phyloP scores from a whole-genome alignment of 2,888 invertebrate genomes.

The Bombyx huttoni region DNA sequence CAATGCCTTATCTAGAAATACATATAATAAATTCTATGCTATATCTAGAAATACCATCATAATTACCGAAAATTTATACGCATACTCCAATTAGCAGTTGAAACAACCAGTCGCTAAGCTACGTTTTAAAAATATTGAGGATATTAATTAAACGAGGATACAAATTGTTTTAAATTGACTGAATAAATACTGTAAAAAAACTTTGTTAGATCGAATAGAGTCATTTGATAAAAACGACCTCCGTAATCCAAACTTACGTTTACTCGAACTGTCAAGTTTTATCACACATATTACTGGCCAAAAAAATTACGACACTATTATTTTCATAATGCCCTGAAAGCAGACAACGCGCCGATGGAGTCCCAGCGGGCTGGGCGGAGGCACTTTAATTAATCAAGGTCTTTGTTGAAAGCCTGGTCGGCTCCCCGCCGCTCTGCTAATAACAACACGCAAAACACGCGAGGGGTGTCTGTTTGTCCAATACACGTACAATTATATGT shows the following conservation, averaged over 20 bases:
- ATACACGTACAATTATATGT: slow-evolving; percentile 41
- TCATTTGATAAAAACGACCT: too few species aligned
- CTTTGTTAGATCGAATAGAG: too few species aligned
- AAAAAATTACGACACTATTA: not conserved
- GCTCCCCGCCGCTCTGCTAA: slow-evolving; percentile 44
- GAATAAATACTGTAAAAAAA: too few species aligned
- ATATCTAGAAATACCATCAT: too few species aligned
- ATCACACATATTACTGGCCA: not conserved
- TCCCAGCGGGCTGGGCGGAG: slow-evolving; percentile 56
- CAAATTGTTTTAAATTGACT: too few species aligned
- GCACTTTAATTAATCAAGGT: slow-evolving; percentile 69
- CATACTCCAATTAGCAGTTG: too few species aligned
- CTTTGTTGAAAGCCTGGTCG: slow-evolving; percentile 45
- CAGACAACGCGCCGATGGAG: slow-evolving; percentile 1
- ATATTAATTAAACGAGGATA: too few species aligned
- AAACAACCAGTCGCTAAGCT: too few species aligned
- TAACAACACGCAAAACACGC: slow-evolving; percentile 48
- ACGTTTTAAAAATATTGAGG: too few species aligned
- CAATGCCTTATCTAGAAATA: too few species aligned
- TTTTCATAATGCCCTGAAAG: slow-evolving; percentile 1
- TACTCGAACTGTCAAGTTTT: slow-evolving; percentile 1
- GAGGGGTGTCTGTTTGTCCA: slow-evolving; percentile 46
- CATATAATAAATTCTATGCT: too few species aligned
- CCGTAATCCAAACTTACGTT: not conserved
- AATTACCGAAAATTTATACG: too few species aligned